phyloP scores from a whole-genome alignment of 2,888 invertebrate genomes.

The Dryococelus australis region DNA sequence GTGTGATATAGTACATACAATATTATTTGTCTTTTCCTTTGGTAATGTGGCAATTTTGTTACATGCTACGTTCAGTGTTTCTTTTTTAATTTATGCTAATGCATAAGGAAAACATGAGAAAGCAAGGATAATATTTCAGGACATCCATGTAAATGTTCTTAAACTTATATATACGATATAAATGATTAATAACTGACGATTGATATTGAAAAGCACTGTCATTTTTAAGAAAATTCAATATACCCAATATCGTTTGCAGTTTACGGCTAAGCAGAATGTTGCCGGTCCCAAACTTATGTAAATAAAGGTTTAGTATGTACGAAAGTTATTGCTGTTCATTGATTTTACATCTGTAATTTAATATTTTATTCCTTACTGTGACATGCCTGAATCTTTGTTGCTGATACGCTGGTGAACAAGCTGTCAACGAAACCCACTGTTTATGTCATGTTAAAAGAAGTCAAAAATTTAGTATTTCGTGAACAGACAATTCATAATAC shows the following conservation, averaged over 20 bases:
- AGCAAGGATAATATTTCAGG: not conserved
- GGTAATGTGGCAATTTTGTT: not conserved
- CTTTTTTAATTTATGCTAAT: not conserved
- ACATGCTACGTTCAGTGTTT: not conserved
- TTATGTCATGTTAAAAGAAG: too few species aligned
- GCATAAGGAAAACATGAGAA: not conserved
- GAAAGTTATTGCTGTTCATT: constrained; percentile 21
- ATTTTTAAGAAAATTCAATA: not conserved
- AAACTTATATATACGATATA: not conserved
- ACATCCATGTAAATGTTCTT: constrained; percentile 21
- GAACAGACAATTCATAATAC: too few species aligned
- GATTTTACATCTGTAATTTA: not conserved
- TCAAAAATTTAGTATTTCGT: too few species aligned
- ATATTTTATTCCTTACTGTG: too few species aligned
- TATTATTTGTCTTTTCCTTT: not conserved
- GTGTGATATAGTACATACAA: not conserved
- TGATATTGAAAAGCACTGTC: constrained; percentile 26
- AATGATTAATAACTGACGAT: constrained; percentile 28
- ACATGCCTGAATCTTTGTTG: too few species aligned
- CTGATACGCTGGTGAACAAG: too few species aligned
- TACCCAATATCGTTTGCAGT: not conserved
- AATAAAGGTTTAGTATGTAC: constrained; percentile 41
- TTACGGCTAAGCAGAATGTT: constrained; percentile 21
- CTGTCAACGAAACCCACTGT: too few species aligned
- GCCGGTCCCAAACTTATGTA: constrained; percentile 36